Evolutionary conservation across 2,797 vertebrate genomes (phyloP).

Genomic region (Hoplostethus atlanticus): DNA sequence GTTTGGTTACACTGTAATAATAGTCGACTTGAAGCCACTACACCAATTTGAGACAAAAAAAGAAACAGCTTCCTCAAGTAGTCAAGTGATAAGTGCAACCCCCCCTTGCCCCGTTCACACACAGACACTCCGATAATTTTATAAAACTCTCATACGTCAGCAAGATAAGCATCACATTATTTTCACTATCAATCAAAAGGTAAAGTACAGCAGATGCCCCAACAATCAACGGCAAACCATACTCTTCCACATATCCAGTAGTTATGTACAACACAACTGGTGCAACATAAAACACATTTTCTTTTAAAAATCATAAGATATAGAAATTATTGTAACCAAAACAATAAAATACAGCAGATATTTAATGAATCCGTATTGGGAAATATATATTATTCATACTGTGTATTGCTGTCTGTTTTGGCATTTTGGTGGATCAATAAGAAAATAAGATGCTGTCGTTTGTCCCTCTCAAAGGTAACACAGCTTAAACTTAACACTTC

Average conservation of each 20-base stretch:
- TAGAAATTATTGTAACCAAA: conserved; percentile 72
- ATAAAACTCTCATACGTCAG: conserved; percentile 69
- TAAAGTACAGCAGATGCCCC: conserved; percentile 79
- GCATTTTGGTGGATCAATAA: conserved; percentile 70
- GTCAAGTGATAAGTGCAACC: conserved; percentile 81
- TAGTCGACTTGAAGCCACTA: conserved; percentile 61
- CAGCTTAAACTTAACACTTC: conserved; percentile 61
- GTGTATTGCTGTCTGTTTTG: conserved; percentile 75
- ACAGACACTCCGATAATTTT: conserved; percentile 59
- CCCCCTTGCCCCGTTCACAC: conserved; percentile 50
- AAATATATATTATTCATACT: conserved; percentile 76
- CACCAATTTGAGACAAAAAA: conserved; percentile 65
- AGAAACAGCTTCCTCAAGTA: conserved; percentile 77
- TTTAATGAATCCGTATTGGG: conserved; percentile 67
- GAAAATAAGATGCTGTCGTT: conserved; percentile 48
- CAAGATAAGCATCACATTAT: conserved; percentile 68
- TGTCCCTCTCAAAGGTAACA: conserved; percentile 47
- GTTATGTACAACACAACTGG: conserved; percentile 79
- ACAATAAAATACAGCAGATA: conserved; percentile 84
- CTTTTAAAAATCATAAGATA: conserved; percentile 64
- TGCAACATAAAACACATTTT: conserved; percentile 66
- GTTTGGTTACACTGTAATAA: conserved; percentile 78
- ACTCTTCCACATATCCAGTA: conserved; percentile 71
- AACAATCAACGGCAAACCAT: conserved; percentile 68
- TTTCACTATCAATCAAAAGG: conserved; percentile 72